Base-by-base conservation (phyloP, 2,797 vertebrate species). In the Chaetodon trifasciatus region DNA sequence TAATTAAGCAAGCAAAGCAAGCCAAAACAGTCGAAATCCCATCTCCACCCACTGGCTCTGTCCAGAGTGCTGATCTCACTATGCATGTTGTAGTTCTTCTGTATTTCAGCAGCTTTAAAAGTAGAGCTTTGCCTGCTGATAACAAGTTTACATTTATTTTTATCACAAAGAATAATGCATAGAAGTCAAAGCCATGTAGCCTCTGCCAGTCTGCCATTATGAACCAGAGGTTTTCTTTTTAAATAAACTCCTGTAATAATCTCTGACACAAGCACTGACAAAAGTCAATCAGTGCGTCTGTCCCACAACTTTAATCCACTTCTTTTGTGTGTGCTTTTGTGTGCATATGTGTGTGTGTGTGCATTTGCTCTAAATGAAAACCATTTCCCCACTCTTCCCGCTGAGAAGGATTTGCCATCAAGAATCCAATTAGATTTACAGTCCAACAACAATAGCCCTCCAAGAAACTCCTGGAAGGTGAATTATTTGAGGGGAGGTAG, bases 351-450 rank as follows among this genome's bases (percentile, higher is more conserved):
- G 44, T 53, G 13, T 24, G n/a, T 24, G 39, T 28, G 28, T 74
- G 46, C 53, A 35, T 80, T 83, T 73, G 49, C 78, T 74, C 55
- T 40, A 52, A 85, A 81, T 79, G 52, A 83, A 90, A 89, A 79
- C 46, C 68, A 50, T 81, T 82, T 81, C 46, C 52, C 15, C 23
- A 28, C 52, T 82, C 60, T 53, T 67, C 57, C 66, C 0, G 3
- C 65, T 19, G 62, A 80, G 74, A 67, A 61, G 76, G 66, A 78
- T 87, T 90, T 78, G 40, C 83, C 81, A 82, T 73, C 58, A 76
- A 74, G 74, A 90, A 87, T 91, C 79, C 70, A 90, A 85, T 89
- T 88, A 79, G 61, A 81, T 86, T 86, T 60, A 56, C 74, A 75
- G 69, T 63, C 64, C 72, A 63, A 5, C 74, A 78, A 74, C 79